These are phyloP conservation scores for Clostera curtula DNA, from an alignment of 2,888 invertebrate genomes.

Conservation along the genomic window DNA sequence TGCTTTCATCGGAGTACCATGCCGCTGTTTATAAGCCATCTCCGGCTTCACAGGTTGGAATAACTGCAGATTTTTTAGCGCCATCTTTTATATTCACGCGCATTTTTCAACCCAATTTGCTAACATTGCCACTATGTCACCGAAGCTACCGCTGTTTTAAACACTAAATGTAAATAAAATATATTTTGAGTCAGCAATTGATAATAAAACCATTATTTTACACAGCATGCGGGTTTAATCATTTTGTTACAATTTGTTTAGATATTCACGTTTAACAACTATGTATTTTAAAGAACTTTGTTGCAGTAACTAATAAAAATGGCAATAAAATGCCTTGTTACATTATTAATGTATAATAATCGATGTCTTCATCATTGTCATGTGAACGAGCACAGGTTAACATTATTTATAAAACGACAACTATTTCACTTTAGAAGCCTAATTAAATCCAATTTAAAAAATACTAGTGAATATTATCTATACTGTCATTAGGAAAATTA, in stretches of 20 bases:
- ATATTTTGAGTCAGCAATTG: conserved; percentile 12
- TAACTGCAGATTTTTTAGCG: conserved; percentile 57
- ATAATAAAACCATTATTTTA: conserved; percentile 21
- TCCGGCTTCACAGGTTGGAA: conserved; percentile 50
- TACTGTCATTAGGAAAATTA: no score
- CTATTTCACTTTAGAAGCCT: background rate
- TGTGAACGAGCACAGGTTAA: conserved; percentile 27
- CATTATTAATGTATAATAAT: conserved; percentile 23
- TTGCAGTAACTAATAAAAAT: no score
- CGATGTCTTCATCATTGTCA: conserved; percentile 29
- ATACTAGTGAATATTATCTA: no score
- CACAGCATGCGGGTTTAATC: conserved; percentile 19
- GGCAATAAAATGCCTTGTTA: no score
- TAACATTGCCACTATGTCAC: no score
- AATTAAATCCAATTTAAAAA: no score
- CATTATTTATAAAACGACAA: background rate
- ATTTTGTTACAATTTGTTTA: no score
- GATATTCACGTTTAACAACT: no score
- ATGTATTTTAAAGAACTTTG: no score
- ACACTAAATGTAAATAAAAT: no score
- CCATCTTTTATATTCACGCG: conserved; percentile 35
- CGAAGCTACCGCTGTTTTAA: no score
- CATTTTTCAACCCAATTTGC: no score
- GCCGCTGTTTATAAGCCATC: conserved; percentile 49
- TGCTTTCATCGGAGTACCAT: conserved; percentile 56